A percentile compares a stretch with the other conserved stretches of the same genome.
Conservation (phyloP, 2,797 vertebrate species). For the Anabas testudineus region DNA sequence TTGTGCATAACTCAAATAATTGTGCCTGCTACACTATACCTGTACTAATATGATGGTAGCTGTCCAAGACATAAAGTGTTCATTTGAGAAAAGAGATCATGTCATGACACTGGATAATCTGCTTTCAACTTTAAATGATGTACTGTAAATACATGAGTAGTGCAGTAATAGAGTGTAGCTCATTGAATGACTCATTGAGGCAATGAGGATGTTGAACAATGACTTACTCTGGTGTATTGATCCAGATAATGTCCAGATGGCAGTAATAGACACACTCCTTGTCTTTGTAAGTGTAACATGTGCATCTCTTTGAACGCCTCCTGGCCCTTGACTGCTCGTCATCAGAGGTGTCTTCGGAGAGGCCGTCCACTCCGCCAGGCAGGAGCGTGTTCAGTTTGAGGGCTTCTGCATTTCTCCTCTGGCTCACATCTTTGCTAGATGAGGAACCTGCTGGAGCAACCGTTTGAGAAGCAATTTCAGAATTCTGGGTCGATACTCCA, state of each 20-base stretch:
- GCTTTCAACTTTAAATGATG: too few relatives aligned
- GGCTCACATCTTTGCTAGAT: slow-evolving; percentile 54
- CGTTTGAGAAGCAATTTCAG: background rate
- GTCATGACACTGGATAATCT: too few relatives aligned
- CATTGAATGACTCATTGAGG: too few relatives aligned
- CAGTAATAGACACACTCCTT: slow-evolving; percentile 98
- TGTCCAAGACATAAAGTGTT: background rate
- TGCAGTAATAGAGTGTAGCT: too few relatives aligned
- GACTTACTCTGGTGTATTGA: slow-evolving; percentile 94
- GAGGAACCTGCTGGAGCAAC: slow-evolving; percentile 56
- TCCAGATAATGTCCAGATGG: slow-evolving; percentile 97
- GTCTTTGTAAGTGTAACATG: slow-evolving; percentile 95
- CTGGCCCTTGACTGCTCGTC: slow-evolving; percentile 44
- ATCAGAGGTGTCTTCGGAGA: background rate
- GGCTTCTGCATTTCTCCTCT: slow-evolving; percentile 36
- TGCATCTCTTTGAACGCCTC: slow-evolving; percentile 87
- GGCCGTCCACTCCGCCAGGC: background rate
- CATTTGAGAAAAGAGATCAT: background rate
- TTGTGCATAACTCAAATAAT: background rate
- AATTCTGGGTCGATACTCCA: too few relatives aligned
- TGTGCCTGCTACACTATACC: background rate
- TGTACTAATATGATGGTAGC: background rate
- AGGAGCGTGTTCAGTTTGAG: slow-evolving; percentile 5
- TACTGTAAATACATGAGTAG: too few relatives aligned
- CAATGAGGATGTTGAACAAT: background rate